phyloP scores from a whole-genome alignment of 2,888 invertebrate species.

The Ceratothoa steindachneri region DNA sequence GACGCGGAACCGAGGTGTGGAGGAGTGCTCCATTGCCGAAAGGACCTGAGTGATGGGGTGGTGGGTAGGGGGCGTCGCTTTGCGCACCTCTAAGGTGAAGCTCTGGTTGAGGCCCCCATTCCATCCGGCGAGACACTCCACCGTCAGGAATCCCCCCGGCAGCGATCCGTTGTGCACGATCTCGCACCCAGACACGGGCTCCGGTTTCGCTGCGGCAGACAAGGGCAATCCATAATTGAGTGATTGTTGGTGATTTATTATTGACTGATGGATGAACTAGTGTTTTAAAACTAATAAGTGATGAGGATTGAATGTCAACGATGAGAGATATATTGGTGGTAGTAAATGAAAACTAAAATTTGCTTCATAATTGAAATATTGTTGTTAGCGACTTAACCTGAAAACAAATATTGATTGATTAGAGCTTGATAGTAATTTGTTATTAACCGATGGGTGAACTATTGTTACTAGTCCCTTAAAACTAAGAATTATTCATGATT shows the following conservation, averaged over 20 bases:
- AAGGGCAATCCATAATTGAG: background rate
- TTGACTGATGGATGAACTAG: too few relatives aligned
- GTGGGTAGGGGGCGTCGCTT: slow-evolving; percentile 1
- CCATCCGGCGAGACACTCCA: slow-evolving; percentile 16
- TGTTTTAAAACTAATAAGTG: background rate
- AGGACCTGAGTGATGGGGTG: slow-evolving; percentile 18
- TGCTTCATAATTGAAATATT: too few relatives aligned
- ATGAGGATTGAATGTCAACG: background rate
- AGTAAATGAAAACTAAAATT: too few relatives aligned
- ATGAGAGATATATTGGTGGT: too few relatives aligned
- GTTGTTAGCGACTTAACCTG: too few relatives aligned
- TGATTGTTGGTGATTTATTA: too few relatives aligned
- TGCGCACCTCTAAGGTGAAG: slow-evolving; percentile 19
- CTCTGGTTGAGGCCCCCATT: slow-evolving; percentile 20
- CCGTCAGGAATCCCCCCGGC: slow-evolving; percentile 10
- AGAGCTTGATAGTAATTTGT: too few relatives aligned
- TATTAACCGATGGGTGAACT: too few relatives aligned
- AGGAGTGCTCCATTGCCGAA: slow-evolving; percentile 18
- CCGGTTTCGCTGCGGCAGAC: slow-evolving; percentile 14
- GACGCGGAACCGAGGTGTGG: slow-evolving; percentile 2
- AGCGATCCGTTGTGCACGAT: slow-evolving; percentile 18
- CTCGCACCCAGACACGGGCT: slow-evolving; percentile 14
- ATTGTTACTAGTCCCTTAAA: too few relatives aligned
- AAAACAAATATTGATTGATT: too few relatives aligned
- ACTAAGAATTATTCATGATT: too few relatives aligned